Evolutionary conservation across 92 coral and sea anemone genomes (phyloP).

Genomic region (Palythoa caribaeorum): DNA sequence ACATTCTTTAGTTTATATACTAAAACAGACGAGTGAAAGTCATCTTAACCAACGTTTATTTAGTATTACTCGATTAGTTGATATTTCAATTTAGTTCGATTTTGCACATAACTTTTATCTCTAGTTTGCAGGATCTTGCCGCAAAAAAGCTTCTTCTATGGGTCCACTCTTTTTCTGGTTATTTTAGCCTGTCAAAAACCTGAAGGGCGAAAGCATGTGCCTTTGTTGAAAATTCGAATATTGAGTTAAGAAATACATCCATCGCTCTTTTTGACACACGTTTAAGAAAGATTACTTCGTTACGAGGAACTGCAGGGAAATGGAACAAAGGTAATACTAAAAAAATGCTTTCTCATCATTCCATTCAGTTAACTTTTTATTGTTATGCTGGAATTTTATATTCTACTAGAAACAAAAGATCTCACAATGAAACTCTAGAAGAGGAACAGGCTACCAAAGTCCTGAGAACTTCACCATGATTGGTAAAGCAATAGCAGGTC

Average conservation of each 20-base stretch:
- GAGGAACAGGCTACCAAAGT: background rate
- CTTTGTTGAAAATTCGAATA: conserved; percentile 23
- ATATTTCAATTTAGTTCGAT: conserved; percentile 27
- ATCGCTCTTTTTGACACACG: conserved; percentile 2
- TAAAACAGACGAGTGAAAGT: background rate
- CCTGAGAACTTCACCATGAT: background rate
- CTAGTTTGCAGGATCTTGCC: conserved; percentile 28
- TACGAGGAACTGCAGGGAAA: background rate
- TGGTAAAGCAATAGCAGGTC: background rate
- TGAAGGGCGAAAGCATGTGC: background rate
- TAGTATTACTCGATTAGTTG: conserved; percentile 24
- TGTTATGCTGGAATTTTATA: background rate
- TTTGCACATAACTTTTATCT: conserved; percentile 11
- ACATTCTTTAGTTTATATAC: conserved; percentile 5
- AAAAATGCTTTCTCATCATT: background rate
- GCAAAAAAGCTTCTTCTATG: background rate
- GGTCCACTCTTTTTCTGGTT: conserved; percentile 14
- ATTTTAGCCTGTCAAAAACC: conserved; percentile 22
- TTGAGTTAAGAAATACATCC: conserved; percentile 28
- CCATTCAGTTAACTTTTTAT: background rate
- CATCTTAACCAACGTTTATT: background rate
- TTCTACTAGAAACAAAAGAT: background rate
- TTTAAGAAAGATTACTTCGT: conserved; percentile 20
- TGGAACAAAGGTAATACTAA: conserved; percentile 26
- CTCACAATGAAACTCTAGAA: background rate